phyloP scores from a whole-genome alignment of 2,113 vertebrate species.

The Theristicus caerulescens region DNA sequence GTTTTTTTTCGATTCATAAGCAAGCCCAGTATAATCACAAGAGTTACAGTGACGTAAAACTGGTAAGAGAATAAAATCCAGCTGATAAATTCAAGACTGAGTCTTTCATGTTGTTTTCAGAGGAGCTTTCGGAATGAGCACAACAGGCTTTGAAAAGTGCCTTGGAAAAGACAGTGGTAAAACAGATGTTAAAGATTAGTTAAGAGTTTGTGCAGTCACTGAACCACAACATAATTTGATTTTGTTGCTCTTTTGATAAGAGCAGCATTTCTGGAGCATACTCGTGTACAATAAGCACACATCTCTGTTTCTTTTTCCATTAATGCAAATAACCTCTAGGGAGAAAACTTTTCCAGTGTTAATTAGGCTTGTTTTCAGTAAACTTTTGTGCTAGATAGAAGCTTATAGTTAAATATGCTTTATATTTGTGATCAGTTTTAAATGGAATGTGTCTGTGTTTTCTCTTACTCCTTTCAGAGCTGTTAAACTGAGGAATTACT shows the following conservation, averaged over 20 bases:
- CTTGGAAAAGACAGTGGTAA: conserved; percentile 1
- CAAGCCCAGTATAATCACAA: not conserved
- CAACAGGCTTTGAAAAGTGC: not conserved
- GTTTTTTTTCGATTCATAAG: not conserved
- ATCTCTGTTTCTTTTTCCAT: not conserved
- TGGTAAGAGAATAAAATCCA: not conserved
- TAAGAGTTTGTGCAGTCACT: not conserved
- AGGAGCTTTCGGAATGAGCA: not conserved
- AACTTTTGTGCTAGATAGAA: not conserved
- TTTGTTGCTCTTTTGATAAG: not conserved
- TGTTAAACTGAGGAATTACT: not conserved
- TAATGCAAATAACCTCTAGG: not conserved
- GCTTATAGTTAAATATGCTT: not conserved
- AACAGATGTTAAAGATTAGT: conserved; percentile 19
- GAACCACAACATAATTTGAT: not conserved
- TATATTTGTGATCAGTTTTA: not conserved
- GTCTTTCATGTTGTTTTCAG: not conserved
- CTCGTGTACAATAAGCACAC: not conserved
- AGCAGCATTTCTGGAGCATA: not conserved
- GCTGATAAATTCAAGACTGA: not conserved
- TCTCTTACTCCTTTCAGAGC: not conserved
- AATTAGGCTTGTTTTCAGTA: not conserved
- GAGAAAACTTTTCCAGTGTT: not conserved
- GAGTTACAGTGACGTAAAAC: not conserved
- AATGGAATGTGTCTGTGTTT: not conserved